Base-by-base conservation (phyloP, 30 jellyfish, hydroid and myxozoan species). In the Pseudorhiza aurosa region DNA sequence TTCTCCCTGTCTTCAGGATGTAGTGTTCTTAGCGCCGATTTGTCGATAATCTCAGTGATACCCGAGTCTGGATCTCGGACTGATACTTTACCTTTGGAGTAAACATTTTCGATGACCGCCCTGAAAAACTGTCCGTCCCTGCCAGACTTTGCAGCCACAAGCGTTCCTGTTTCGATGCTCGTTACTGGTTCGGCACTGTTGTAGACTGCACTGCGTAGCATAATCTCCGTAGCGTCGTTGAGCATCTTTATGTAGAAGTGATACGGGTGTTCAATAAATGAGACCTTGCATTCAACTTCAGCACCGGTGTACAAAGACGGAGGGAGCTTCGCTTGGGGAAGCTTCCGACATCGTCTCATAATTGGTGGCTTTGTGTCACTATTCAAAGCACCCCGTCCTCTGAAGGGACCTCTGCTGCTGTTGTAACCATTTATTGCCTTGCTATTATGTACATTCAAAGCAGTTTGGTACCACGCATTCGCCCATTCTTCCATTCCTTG, bases 61-160 rank as follows among this genome's bases (percentile, higher is more conserved):
- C 90, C 90, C 1, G 72, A 19, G 42, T 78, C 90, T 12, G 60
- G 82, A 29, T 44, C 64, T 5, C 82, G 63, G 35, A 78, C 90
- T n/a, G 37, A 44, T 1, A 78, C 63, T 32, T 63, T 78, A n/a
- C 31, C 72, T 31, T 62, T 30, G 57, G 85, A 71, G 72, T 60
- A 63, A 32, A 60, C 75, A 35, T 50, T 62, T 55, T 78, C 75
- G 53, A 78, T 33, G 1, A 78, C 31, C n/a, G 75, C 82, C 10
- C 90, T 58, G 65, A 24, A 78, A 68, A 21, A 78, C 0, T 35
- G 5, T 10, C 71, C 75, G 12, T 60, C 70, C 0, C n/a, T 31
- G 7, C 15, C 32, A 25, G 39, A 21, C 44, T 71, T 71, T 1
- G 75, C 74, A 4, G 81, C 90, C 45, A 78, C 68, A 3, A 78